Evolutionary conservation across 2,888 invertebrate genomes (phyloP).

Genomic region (Pediacus dermestoides): DNA sequence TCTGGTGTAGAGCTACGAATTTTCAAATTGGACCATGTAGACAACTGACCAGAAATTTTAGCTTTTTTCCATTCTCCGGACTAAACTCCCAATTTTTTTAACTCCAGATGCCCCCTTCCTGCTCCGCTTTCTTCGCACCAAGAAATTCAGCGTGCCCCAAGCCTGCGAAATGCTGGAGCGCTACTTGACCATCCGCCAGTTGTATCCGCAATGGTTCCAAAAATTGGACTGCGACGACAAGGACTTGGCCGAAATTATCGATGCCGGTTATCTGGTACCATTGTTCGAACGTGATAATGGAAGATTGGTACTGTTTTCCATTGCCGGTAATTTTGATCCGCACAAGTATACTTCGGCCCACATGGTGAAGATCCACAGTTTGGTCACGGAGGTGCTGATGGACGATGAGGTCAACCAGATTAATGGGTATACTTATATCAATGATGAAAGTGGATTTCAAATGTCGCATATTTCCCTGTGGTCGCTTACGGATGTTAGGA

Average conservation of each 20-base stretch:
- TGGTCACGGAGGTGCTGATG: constrained; percentile 79
- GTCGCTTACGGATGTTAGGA: constrained; percentile 74
- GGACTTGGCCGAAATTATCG: constrained; percentile 73
- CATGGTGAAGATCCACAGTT: constrained; percentile 80
- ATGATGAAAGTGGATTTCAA: constrained; percentile 77
- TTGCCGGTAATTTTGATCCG: constrained; percentile 62
- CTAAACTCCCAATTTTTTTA: constrained; percentile 3
- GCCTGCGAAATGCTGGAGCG: constrained; percentile 85
- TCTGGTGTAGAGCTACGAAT: too few relatives aligned
- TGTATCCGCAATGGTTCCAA: constrained; percentile 83
- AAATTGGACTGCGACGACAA: constrained; percentile 77
- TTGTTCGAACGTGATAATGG: constrained; percentile 73
- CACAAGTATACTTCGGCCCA: constrained; percentile 66
- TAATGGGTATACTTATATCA: constrained; percentile 78
- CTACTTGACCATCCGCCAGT: constrained; percentile 78
- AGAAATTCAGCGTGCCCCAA: constrained; percentile 82
- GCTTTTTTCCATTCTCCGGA: too few relatives aligned
- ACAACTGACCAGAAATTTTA: too few relatives aligned
- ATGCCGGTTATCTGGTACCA: constrained; percentile 75
- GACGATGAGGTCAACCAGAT: constrained; percentile 83
- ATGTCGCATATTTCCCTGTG: constrained; percentile 81
- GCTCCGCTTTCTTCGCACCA: constrained; percentile 78
- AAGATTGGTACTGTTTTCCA: constrained; percentile 69
- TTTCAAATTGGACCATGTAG: too few relatives aligned
- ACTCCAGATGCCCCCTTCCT: constrained; percentile 71